phyloP scores from a whole-genome alignment of 2,888 invertebrate species.

The Acheta domesticus region DNA sequence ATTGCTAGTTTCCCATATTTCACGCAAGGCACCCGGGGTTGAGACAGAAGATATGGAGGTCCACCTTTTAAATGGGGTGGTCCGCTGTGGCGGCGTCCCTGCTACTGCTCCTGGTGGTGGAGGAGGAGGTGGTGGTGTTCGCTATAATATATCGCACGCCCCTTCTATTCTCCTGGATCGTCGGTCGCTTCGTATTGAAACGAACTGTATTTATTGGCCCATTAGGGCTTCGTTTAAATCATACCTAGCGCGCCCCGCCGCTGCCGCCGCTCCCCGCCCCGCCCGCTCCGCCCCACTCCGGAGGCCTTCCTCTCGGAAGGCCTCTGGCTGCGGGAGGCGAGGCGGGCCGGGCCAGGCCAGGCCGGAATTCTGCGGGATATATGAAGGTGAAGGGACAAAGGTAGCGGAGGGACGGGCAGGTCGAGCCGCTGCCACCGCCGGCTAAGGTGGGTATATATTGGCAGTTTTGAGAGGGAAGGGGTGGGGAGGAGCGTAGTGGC shows the following conservation, averaged over 20 bases:
- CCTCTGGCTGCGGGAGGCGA: constrained; percentile 18
- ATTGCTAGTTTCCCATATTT: constrained; percentile 10
- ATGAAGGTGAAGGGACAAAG: constrained; percentile 23
- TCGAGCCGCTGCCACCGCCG: constrained; percentile 25
- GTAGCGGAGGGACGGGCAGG: constrained; percentile 22
- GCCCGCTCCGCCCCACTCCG: neutral
- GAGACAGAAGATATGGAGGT: constrained; percentile 18
- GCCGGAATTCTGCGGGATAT: neutral
- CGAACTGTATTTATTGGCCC: constrained; percentile 59
- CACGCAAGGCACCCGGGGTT: neutral
- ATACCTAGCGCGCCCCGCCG: constrained; percentile 42
- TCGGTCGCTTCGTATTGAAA: constrained; percentile 49
- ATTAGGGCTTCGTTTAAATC: constrained; percentile 60
- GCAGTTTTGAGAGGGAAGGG: constrained; percentile 35
- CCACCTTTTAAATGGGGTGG: constrained; percentile 18
- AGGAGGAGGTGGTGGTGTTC: no score
- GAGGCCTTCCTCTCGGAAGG: constrained; percentile 18
- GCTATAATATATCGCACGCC: neutral
- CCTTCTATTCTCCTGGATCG: constrained; percentile 27
- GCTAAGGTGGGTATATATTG: constrained; percentile 24
- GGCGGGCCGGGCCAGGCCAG: constrained; percentile 30
- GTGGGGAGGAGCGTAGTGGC: neutral
- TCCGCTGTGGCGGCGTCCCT: neutral
- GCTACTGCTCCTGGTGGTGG: neutral
- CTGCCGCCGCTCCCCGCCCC: neutral